Base-by-base conservation (phyloP, 1,140 invertebrate genomes). In the Mamestra configurata region DNA sequence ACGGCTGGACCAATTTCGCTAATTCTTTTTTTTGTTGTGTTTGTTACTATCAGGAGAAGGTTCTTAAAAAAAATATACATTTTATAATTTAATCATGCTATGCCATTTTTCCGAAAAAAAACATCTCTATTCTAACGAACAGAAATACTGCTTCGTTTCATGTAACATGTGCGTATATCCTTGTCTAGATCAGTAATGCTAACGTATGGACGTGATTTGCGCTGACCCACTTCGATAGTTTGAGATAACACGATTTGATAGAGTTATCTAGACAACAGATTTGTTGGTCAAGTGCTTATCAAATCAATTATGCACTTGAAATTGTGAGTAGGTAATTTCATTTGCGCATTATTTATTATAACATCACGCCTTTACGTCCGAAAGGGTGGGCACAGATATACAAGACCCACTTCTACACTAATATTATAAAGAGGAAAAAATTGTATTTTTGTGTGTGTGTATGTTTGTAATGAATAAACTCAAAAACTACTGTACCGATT, bases 121-220 rank as follows among this genome's bases (percentile, higher is more conserved):
- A n/a, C n/a, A n/a, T n/a, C n/a, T 31, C 27, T 31, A 22, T 13
- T 53, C 8, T 6, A 8, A 10, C 11, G 11, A 1, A 55, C 20
- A 24, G 11, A 55, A 24, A 13, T 8, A 53, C n/a, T 18, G 2
- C 22, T 27, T 5, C 6, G 51, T 53, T 15, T n/a, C 27, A n/a
- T 20, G 24, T 31, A 31, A 31, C 20, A 59, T 31, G 24, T 8
- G n/a, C 15, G 8, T 40, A 40, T 66, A 22, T 66, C n/a, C 10
- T 37, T 40, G 27, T 40, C 35, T 66, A 40, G 35, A 66, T 66
- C 61, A 40, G 61, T 40, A 40, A 66, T 66, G 35, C 61, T 40
- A 66, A 66, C 61, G 15, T n/a, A 66, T 66, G 61, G 61, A 37
- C n/a, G 61, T 66, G 61, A 66, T 66, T 64, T 40, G 18, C 35